phyloP scores from a whole-genome alignment of 2,888 invertebrate species.

The Emmelina monodactyla region DNA sequence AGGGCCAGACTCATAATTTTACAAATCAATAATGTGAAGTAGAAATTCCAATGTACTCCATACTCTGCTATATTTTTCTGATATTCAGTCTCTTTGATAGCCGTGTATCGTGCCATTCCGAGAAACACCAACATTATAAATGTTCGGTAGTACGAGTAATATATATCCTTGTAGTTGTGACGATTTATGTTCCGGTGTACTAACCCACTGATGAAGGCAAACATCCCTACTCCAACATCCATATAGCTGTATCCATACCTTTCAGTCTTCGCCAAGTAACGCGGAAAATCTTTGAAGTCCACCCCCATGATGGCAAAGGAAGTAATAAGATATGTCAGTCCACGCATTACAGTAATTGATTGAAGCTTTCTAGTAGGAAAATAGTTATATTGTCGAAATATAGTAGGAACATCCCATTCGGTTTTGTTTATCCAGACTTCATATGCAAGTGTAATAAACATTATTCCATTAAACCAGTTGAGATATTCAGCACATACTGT shows the following conservation, averaged over 20 bases:
- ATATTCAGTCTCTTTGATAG: conserved; percentile 75
- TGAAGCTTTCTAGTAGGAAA: conserved; percentile 25
- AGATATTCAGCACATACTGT: conserved; percentile 55
- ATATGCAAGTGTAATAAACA: conserved; percentile 24
- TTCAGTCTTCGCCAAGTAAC: conserved; percentile 87
- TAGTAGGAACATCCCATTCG: conserved; percentile 14
- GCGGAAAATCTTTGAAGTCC: conserved; percentile 89
- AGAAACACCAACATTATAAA: conserved; percentile 51
- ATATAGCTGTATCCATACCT: conserved; percentile 87
- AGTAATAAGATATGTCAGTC: conserved; percentile 76
- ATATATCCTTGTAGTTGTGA: conserved; percentile 27
- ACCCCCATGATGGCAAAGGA: conserved; percentile 89
- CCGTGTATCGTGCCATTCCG: conserved; percentile 69
- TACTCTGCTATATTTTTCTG: conserved; percentile 92
- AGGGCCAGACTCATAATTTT: conserved; percentile 75
- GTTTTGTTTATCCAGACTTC: conserved; percentile 18
- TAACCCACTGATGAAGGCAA: conserved; percentile 81
- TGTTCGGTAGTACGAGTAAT: conserved; percentile 41
- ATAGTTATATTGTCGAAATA: conserved; percentile 20
- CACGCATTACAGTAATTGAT: conserved; percentile 73
- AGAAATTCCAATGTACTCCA: conserved; percentile 98
- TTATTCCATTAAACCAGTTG: conserved; percentile 29
- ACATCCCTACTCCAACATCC: conserved; percentile 95
- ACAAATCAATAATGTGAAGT: conserved; percentile 87
- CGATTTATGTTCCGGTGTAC: conserved; percentile 61